phyloP scores from a whole-genome alignment of 53 echinoderm and acorn worm genomes.

The Zoroaster sp. region DNA sequence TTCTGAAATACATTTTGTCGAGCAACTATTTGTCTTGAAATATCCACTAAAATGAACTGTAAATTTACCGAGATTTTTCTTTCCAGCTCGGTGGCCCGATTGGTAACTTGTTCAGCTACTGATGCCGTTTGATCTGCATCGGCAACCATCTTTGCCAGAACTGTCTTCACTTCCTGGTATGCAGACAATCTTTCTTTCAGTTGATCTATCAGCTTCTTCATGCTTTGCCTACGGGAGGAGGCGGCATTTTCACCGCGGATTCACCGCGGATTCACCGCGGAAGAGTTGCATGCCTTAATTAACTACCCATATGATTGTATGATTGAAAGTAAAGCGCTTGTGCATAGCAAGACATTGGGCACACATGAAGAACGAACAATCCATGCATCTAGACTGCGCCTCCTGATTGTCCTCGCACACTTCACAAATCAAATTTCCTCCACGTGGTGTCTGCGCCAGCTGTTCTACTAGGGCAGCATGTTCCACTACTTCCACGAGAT shows the following conservation, averaged over 20 bases:
- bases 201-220: not conserved
- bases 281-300: too few relatives aligned
- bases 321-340: not conserved
- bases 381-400: not conserved
- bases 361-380: not conserved
- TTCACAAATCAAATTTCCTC: too few relatives aligned
- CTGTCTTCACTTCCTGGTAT: not conserved
- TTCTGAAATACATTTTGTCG: not conserved
- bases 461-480: too few relatives aligned
- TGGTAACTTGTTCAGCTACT: not conserved
- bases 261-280: too few relatives aligned
- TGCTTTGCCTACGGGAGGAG: not conserved
- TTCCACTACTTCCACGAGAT: too few relatives aligned
- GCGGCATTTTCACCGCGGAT: conserved; percentile 25
- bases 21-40: not conserved
- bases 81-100: not conserved
- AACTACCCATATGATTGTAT: too few relatives aligned
- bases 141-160: not conserved
- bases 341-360: not conserved
- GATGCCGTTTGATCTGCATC: not conserved
- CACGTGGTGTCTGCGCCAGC: too few relatives aligned
- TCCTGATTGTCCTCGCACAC: not conserved
- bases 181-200: not conserved
- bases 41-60: not conserved
- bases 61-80: not conserved